Evolutionary conservation across 2,797 vertebrate species (phyloP).

Genomic region (Podarcis siculus): DNA sequence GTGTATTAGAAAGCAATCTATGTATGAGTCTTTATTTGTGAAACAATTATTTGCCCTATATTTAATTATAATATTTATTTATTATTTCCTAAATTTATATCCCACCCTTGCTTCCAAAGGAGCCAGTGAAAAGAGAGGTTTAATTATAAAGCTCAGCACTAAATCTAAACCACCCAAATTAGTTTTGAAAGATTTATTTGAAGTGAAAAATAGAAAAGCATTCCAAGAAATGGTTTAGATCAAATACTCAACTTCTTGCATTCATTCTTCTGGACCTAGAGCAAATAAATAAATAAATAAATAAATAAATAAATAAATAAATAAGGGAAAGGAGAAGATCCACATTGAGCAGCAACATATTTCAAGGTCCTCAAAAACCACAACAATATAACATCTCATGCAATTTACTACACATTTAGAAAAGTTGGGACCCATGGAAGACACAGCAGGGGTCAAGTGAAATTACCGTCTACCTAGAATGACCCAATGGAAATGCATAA

Average conservation of each 20-base stretch:
- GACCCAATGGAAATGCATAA: not conserved
- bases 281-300: not conserved
- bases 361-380: not conserved
- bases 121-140: rapidly evolving
- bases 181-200: not conserved
- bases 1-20: not conserved
- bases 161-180: not conserved
- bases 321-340: not conserved
- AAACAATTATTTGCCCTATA: not conserved
- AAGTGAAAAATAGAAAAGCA: not conserved
- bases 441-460: not conserved
- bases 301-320: not conserved
- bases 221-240: not conserved
- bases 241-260: not conserved
- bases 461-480: not conserved
- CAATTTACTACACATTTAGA: not conserved
- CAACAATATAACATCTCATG: not conserved
- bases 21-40: not conserved
- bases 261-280: not conserved
- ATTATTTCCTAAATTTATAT: no score
- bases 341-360: not conserved
- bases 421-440: not conserved
- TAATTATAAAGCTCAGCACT: not conserved
- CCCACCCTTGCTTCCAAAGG: no score
- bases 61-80: not conserved